phyloP scores from a whole-genome alignment of 2,888 invertebrate genomes.

The Choristoneura rosaceana region DNA sequence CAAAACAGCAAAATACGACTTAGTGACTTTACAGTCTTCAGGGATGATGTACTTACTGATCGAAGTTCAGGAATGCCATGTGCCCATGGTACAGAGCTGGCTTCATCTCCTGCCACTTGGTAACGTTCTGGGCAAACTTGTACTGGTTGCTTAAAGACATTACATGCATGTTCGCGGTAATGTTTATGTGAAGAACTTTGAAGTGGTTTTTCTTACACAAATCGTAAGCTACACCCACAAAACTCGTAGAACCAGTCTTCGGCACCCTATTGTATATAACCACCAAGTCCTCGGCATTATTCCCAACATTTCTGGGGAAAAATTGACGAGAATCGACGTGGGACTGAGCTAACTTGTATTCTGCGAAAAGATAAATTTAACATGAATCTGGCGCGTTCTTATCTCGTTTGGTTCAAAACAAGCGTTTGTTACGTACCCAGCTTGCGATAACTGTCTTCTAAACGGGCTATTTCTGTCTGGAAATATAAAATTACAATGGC shows the following conservation, averaged over 20 bases:
- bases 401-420: conserved; percentile 9
- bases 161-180: conserved; percentile 98
- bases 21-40: no score
- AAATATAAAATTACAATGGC: conserved; percentile 78
- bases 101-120: conserved; percentile 94
- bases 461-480: conserved; percentile 76
- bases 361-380: conserved; percentile 53
- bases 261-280: conserved; percentile 98
- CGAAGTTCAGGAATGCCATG: conserved; percentile 97
- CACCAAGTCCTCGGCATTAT: conserved; percentile 88
- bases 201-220: conserved; percentile 90
- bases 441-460: conserved; percentile 74
- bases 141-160: conserved; percentile 96
- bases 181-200: conserved; percentile 94
- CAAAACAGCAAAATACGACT: no score
- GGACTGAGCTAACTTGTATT: conserved; percentile 67
- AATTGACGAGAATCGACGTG: conserved; percentile 74
- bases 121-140: conserved; percentile 95
- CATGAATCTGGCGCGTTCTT: conserved; percentile 13
- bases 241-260: conserved; percentile 98
- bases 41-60: conserved; percentile 92
- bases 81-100: conserved; percentile 99
- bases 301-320: conserved; percentile 64
- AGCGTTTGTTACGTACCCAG: conserved; percentile 61
- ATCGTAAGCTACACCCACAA: conserved; percentile 96